Base-by-base conservation (phyloP, 2,797 vertebrate species). In the Macroramphosus scolopax region DNA sequence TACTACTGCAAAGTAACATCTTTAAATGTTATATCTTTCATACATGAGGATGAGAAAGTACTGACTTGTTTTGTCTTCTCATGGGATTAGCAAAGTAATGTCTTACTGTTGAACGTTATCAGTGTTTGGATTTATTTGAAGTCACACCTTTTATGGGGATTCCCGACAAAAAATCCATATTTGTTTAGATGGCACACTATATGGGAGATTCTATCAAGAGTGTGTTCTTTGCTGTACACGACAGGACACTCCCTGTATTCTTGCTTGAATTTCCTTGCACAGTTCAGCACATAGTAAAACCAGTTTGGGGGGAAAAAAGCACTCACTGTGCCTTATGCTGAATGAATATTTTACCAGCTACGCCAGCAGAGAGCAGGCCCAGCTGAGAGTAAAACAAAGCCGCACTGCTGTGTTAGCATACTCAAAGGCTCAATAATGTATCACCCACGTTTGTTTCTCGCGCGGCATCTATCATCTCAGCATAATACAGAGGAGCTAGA, bases 391-490 rank as follows among this genome's bases (percentile, higher is more conserved):
- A 49, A 79, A 82, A 79, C 72, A 79, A 80, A 81, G 68, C 63
- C 55, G 67, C 57, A 60, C 55, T 50, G 41, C 75, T 80, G 75
- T 81, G 71, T 78, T 79, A 51, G 62, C 62, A 68, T 55, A 61
- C 65, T 73, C 63, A 51, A 60, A 72, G 52, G 49, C 78, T 84
- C 75, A 77, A 79, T 84, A 82, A 87, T 80, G 71, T 51, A 81
- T 82, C 80, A 81, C 57, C 66, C 63, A 56, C 65, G 80, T 81
- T 80, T 75, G 77, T 76, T 78, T 53, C 66, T 78, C 60, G 65
- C 55, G 51, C 61, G 58, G 70, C 80, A 84, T 86, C 80, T 76
- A 79, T 84, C 81, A 83, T 76, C 55, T 47, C 38, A 39, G 55
- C 49, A 44, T 78, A 77, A 75, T 61, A 64, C 62, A 48, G 55